Evolutionary conservation across 2,888 invertebrate species (phyloP), one percentile per base, ranked within the genome.

Genomic region (Lasioglossum leucozonium): DNA sequence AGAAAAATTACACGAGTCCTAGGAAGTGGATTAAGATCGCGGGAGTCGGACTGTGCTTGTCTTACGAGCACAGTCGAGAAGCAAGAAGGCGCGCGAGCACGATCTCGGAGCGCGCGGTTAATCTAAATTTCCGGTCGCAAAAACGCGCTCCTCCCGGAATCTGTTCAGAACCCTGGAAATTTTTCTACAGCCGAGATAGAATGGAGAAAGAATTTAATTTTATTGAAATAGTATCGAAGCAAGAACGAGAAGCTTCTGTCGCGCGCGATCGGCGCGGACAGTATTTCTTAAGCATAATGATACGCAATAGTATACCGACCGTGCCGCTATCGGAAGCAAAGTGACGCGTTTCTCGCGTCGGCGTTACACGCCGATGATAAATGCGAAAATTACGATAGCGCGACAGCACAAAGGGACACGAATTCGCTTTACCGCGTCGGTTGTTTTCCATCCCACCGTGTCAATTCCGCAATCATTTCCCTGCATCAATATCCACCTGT

Each of bases 41-140:
- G 26, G 26, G 71, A 77, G 58, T 77, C 55, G 37, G 62, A 71
- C 74, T 47, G 10, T n/a, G 16, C 75, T 82, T 65, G 78, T 67
- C 62, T 34, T 40, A 30, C 71, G 75, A 75, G 72, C 72, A 69
- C 58, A 79, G 73, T 79, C 73, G 73, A 42, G 69, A 40, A 79
- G 76, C 69, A 76, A 83, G 62, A 55, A 73, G 47, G 55, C 79
- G 55, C 55, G 65, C 58, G 71, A 44, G 71, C 78, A 26, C 69
- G 79, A 85, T 79, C 77, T 76, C 73, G 58, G 72, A 72, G 47
- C 76, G 34, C 76, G 47, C 76, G 34, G 76, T 83, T 85, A 75
- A 83, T 78, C 82, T 76, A 84, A 84, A 71, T 75, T 82, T 58
- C 58, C 26, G 30, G 26, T 13, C 5, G 30, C 16, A 5, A 30